These are phyloP conservation scores for Naso thynnoides DNA, from an alignment of 2,797 vertebrate species.

Conservation along the genomic window DNA sequence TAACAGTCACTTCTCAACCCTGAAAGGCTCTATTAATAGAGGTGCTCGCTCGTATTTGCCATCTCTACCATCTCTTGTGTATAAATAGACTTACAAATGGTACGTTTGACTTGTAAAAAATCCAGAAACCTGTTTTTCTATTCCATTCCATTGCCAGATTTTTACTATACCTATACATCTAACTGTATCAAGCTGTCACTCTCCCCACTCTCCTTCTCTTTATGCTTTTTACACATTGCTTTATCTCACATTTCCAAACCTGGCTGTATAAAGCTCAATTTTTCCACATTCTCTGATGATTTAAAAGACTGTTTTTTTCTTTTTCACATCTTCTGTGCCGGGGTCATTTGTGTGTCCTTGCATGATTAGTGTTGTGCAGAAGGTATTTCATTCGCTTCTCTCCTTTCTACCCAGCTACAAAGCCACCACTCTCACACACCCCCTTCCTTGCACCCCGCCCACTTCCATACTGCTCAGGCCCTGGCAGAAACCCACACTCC, in stretches of 20 bases:
- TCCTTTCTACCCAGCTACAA: conserved; percentile 61
- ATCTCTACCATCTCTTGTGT: conserved; percentile 43
- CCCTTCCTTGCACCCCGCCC: conserved; percentile 72
- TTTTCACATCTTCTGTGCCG: conserved; percentile 2
- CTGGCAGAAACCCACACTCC: conserved; percentile 73
- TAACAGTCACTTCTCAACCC: conserved; percentile 48
- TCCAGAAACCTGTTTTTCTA: conserved; percentile 12
- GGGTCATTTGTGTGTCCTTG: conserved; percentile 29
- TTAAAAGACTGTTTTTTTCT: conserved; percentile 22
- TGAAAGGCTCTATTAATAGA: conserved; percentile 82
- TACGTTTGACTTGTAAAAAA: conserved; percentile 41
- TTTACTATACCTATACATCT: conserved; percentile 15
- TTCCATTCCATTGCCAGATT: conserved; percentile 1
- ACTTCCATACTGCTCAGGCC: conserved; percentile 73
- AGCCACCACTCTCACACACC: conserved; percentile 61
- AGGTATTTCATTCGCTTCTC: conserved; percentile 52
- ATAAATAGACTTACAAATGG: conserved; percentile 34
- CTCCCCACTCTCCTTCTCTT: neutral
- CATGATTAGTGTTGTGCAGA: conserved; percentile 27
- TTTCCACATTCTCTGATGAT: conserved; percentile 39
- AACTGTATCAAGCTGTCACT: conserved; percentile 29
- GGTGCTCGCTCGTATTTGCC: conserved; percentile 58
- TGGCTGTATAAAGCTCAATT: conserved; percentile 5
- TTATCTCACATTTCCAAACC: conserved; percentile 26
- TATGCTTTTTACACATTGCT: neutral